Percentiles rank a stretch among this genome's conserved stretches.
phyloP scores from a whole-genome alignment of 2,888 invertebrate species.

The Caenorhabditis sinica region DNA sequence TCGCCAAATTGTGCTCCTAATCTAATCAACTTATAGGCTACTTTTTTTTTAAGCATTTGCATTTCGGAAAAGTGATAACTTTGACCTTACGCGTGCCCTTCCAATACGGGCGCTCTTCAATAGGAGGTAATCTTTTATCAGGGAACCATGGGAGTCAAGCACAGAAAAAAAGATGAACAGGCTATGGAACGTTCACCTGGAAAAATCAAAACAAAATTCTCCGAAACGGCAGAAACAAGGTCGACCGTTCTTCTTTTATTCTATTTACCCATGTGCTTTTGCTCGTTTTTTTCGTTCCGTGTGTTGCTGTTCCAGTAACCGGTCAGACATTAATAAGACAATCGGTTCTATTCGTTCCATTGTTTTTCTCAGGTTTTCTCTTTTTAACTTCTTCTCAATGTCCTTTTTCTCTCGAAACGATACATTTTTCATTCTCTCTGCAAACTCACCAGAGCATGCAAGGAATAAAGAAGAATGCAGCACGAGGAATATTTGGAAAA shows the following conservation, averaged over 20 bases:
- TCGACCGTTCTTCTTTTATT: conserved; percentile 1
- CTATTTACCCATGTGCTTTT: conserved; percentile 49
- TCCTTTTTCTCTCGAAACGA: not conserved
- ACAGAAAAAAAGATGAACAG: not conserved
- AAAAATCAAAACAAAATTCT: not conserved
- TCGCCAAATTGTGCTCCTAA: too few relatives aligned
- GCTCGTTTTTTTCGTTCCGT: not conserved
- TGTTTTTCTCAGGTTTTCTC: not conserved
- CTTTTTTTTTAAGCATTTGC: too few relatives aligned
- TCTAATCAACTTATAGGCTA: too few relatives aligned
- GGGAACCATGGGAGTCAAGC: too few relatives aligned
- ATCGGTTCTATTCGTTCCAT: not conserved
- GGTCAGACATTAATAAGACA: conserved; percentile 15
- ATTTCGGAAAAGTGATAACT: too few relatives aligned
- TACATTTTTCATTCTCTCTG: not conserved
- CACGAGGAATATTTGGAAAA: not conserved
- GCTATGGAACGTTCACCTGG: not conserved
- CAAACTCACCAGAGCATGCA: conserved; percentile 26
- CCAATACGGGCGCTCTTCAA: too few relatives aligned
- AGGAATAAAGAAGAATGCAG: not conserved
- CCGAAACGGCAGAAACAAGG: conserved; percentile 13
- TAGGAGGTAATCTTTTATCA: too few relatives aligned
- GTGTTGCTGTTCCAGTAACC: conserved; percentile 6
- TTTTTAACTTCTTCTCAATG: not conserved
- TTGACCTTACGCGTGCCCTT: too few relatives aligned